Base-by-base conservation (phyloP, 2,888 invertebrate genomes). In the Pterobdella sp. region DNA sequence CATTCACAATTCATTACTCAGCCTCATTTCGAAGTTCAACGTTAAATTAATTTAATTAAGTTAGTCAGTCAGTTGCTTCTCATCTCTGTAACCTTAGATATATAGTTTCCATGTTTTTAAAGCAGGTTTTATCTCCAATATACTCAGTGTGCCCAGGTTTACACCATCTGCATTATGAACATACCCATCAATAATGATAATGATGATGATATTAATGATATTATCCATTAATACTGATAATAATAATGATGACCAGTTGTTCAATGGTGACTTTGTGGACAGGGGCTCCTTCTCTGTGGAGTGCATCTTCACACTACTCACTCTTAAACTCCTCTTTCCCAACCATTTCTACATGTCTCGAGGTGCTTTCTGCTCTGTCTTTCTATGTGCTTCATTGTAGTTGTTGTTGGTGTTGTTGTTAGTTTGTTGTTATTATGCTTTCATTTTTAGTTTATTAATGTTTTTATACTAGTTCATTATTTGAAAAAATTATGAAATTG, bases 221-320 rank as follows among this genome's bases (percentile, higher is more conserved):
- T 32, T 3, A 66, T 14, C 31, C 14, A 7, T 14, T 7, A 63
- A 63, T 10, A 63, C 64, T n/a, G n/a, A n/a, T n/a, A n/a, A n/a
- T n/a, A n/a, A n/a, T 42, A 7, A 42, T 32, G 26, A 49, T 31
- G 32, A 64, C 56, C 80, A 90, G 88, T 86, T 98, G 78, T 98
- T 98, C 85, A 98, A 98, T 84, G 97, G 97, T 75, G 98, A 99
- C 86, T 98, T 99, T 84, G 98, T 99, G 29, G 98, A 99, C 85
- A 87, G 98, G 85, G 98, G 98, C 22, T 96, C 97, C 0, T 99
- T 99, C 84, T 96, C 96, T 49, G 96, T 98, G 37, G 98, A 98
- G 86, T 97, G 97, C 83, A 98, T 99, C 81, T 94, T 99, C 82
- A 92, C 92, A 10, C 86, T 98, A 77, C 94, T 99, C 84, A 93